Percentiles rank a stretch among this genome's conserved stretches.
Conservation (phyloP, 2,113 vertebrate species). For the Smithornis capensis region DNA sequence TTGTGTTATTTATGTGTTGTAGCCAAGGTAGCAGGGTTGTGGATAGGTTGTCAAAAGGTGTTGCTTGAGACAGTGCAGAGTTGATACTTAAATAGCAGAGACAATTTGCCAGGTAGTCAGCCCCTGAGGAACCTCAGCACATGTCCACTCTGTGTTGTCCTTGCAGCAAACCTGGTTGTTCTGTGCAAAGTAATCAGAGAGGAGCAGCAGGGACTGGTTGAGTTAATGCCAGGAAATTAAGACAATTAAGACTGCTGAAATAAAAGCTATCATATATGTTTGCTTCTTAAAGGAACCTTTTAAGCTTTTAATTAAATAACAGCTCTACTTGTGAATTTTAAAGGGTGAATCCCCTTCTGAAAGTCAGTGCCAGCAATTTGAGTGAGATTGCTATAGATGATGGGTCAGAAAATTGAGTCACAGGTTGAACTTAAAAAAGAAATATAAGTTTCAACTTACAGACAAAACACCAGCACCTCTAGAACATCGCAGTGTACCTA, state of each 20-base stretch:
- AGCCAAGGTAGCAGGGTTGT: background rate
- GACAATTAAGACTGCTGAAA: background rate
- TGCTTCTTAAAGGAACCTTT: background rate
- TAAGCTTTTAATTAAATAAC: background rate
- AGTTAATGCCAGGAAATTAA: background rate
- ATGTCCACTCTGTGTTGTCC: background rate
- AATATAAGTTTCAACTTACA: background rate
- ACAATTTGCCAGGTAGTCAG: background rate
- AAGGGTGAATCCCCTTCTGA: background rate
- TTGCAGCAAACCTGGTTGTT: background rate
- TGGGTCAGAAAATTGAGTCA: background rate
- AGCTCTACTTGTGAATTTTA: background rate
- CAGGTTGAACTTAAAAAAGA: background rate
- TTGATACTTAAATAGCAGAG: background rate
- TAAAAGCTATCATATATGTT: background rate
- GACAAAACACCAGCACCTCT: background rate
- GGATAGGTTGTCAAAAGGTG: background rate
- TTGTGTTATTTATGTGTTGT: background rate
- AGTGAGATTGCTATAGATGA: background rate
- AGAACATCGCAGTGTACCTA: fast-evolving
- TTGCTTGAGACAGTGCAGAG: background rate
- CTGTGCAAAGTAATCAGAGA: background rate
- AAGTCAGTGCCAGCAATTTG: background rate
- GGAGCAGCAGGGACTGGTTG: background rate
- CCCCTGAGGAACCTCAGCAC: background rate